Evolutionary conservation across 92 coral and sea anemone genomes (phyloP).

Genomic region (Palythoa heliodiscus): DNA sequence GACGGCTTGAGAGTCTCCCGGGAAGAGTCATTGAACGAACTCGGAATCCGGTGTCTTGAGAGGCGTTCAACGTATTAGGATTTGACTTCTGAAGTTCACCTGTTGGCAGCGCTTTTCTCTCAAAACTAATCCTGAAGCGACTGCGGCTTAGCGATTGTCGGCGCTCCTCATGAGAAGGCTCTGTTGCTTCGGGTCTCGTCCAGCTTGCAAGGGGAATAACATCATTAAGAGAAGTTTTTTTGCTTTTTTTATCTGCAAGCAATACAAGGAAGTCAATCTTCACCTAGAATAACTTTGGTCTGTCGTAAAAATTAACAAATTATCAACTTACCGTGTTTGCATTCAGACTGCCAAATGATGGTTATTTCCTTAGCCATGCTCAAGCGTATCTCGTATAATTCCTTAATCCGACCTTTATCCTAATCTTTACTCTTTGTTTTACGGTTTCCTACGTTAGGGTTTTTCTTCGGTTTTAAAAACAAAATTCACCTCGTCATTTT

Average conservation of each 20-base stretch:
- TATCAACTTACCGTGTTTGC: constrained; percentile 14
- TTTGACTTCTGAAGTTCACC: not conserved
- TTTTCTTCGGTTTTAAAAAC: not conserved
- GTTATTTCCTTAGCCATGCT: constrained; percentile 26
- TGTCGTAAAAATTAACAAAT: not conserved
- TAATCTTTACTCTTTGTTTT: not conserved
- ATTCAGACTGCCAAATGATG: constrained; percentile 6
- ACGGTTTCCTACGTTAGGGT: not conserved
- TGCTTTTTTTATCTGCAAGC: not conserved
- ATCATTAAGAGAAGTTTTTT: constrained; percentile 8
- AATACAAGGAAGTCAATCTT: not conserved
- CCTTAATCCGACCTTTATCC: not conserved
- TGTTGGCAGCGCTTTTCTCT: not conserved
- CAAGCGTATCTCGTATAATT: not conserved
- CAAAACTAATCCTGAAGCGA: not conserved
- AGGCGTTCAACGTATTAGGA: not conserved
- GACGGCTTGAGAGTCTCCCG: constrained; percentile 12
- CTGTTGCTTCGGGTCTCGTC: not conserved
- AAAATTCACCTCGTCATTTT: not conserved
- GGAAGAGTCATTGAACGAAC: constrained; percentile 28
- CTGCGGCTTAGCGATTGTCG: constrained; percentile 2
- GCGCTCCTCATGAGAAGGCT: not conserved
- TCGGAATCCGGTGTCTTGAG: not conserved
- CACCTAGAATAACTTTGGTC: not conserved
- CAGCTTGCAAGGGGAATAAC: constrained; percentile 35